A percentile compares a stretch with the other conserved stretches of the same genome.
These are phyloP conservation scores for Stenurella melanura DNA, from an alignment of 2,888 invertebrate species.

Conservation along the genomic window DNA sequence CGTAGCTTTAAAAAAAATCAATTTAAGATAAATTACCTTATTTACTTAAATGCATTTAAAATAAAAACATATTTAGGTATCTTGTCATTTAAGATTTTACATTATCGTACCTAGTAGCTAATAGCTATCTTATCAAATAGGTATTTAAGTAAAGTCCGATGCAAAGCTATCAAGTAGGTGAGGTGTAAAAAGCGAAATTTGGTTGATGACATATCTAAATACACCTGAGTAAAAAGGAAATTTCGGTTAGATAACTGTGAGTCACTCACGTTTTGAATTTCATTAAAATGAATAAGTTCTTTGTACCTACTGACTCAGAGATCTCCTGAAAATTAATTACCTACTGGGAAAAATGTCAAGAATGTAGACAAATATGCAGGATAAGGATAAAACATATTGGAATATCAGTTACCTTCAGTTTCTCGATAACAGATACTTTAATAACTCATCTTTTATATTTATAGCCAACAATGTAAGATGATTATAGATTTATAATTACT, in stretches of 20 bases:
- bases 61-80: too few species aligned
- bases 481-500: neutral
- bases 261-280: constrained; percentile 2
- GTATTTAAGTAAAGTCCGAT: too few species aligned
- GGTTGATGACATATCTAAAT: neutral
- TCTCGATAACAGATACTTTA: neutral
- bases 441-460: neutral
- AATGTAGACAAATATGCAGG: neutral
- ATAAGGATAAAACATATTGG: neutral
- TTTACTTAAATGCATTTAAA: too few species aligned
- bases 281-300: neutral
- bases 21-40: too few species aligned
- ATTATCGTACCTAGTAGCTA: too few species aligned
- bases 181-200: neutral
- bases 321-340: neutral
- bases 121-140: too few species aligned
- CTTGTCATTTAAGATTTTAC: too few species aligned
- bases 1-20: too few species aligned
- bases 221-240: constrained; percentile 8
- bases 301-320: constrained; percentile 1
- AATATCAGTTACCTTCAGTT: neutral
- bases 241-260: neutral
- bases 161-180: too few species aligned
- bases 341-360: too few species aligned
- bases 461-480: neutral